Base-by-base conservation (phyloP, 2,888 invertebrate genomes). In the Macrosoma leucophasiata region DNA sequence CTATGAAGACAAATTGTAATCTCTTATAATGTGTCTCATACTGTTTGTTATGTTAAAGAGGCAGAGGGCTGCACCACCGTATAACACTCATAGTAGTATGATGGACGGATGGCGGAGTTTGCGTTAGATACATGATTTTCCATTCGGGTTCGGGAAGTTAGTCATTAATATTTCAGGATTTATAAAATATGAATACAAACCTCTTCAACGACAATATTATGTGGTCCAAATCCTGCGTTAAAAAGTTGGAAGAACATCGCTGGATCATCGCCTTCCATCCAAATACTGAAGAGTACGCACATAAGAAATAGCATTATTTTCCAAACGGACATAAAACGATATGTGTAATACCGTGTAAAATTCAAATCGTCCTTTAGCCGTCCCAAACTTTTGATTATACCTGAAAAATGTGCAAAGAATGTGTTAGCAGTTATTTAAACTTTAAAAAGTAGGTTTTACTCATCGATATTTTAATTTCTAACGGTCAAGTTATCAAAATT, bases 311-410 rank as follows among this genome's bases (percentile, higher is more conserved):
- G 47, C 4, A 87, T 33, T 33, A 96, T 93, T 81, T 98, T 98
- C 97, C 97, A 97, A 1, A 94, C 71, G 0, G 97, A 94, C 31
- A 97, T 88, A 60, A 96, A 93, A 55, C 96, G 89, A 73, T 96
- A 96, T 2, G 91, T 92, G 71, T 95, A 97, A 60, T 97, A 96
- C 29, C 97, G 88, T 1, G 93, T 92, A 33, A 88, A 79, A 41
- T 89, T 90, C 44, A 97, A 81, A 32, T 94, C 90, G 31, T 92
- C 92, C 62, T 94, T 94, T 27, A 95, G 86, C 62, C 90, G 88
- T 6, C 91, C 93, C 54, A 94, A 79, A 23, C 87, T 87, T 61
- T 91, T 91, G 27, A 95, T 88, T 41, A 92, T 77, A 26, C 89
- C 89, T 89, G 69, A 12, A 75, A 70, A 31, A 23, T 37, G 13